Evolutionary conservation across 1,140 invertebrate genomes (phyloP), one percentile per base, ranked within the genome.

Genomic region (Acromyrmex heyeri): DNA sequence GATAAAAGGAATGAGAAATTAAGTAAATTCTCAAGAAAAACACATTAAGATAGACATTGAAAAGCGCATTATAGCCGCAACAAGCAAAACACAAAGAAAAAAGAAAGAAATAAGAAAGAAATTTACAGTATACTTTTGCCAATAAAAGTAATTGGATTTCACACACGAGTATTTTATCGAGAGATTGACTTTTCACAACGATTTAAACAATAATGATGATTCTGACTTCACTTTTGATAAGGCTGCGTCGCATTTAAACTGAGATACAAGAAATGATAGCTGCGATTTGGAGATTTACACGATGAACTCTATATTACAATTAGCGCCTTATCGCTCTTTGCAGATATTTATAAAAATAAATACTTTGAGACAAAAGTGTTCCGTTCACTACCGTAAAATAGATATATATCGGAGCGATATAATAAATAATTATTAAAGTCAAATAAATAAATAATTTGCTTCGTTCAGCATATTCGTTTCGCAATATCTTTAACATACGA

Each of bases 341-440:
- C 85, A 90, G 90, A 94, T 95, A 94, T 95, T 94, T 95, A 95
- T 95, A 95, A 95, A 95, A 95, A 95, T 95, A 95, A 95, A 95
- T 95, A 95, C 93, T 94, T 95, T 94, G 91, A 94, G 75, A 94
- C 69, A 93, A 92, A 89, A 91, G 91, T 86, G 86, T 88, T 91
- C 91, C 86, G 86, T 92, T 93, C 91, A 87, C 93, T 94, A 94
- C 91, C 88, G 73, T 93, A 92, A 75, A 73, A 93, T 92, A 93
- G 92, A 81, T 70, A 93, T 91, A 90, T 93, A 67, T 67, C 87
- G 91, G 89, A 91, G 89, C 89, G 81, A 89, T 59, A 83, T 93
- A 93, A 91, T 94, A 91, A 95, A 95, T 94, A 95, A 95, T 94
- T 94, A 94, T 95, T 89, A 94, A 95, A 94, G 92, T 94, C 93